phyloP scores from a whole-genome alignment of 1,140 invertebrate genomes.

The Caenorhabditis briggsae region DNA sequence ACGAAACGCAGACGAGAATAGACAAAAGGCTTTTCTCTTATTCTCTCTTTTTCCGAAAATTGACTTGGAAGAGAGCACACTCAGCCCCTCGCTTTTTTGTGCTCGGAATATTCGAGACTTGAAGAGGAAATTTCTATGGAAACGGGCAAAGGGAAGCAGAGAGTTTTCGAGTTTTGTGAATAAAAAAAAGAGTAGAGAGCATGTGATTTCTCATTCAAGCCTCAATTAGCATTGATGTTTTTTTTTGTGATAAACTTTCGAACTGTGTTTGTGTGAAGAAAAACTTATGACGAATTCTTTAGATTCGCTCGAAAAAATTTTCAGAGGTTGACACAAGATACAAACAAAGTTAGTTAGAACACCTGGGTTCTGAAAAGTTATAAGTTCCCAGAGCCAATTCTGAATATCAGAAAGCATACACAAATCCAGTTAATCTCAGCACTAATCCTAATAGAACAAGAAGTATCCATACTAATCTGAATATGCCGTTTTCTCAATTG shows the following conservation, averaged over 20 bases:
- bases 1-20: neutral
- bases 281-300: neutral
- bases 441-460: neutral
- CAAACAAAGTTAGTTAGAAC: neutral
- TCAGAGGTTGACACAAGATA: neutral
- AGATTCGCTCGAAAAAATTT: neutral
- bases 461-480: neutral
- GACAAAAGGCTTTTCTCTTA: conserved; percentile 39
- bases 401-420: neutral
- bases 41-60: neutral
- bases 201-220: neutral
- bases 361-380: too few species aligned
- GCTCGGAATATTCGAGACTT: conserved; percentile 21
- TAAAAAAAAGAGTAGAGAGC: neutral
- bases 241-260: conserved; percentile 19
- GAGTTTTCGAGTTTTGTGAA: neutral
- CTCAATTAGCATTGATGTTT: neutral
- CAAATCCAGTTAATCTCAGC: neutral
- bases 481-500: conserved; percentile 9
- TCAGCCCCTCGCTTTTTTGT: neutral
- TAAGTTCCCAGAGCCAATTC: neutral
- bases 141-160: neutral
- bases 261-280: neutral
- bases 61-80: conserved; percentile 26
- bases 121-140: conserved; percentile 34